Conservation (phyloP, 2,888 invertebrate genomes). For the Lordiphosa andalusiaca region DNA sequence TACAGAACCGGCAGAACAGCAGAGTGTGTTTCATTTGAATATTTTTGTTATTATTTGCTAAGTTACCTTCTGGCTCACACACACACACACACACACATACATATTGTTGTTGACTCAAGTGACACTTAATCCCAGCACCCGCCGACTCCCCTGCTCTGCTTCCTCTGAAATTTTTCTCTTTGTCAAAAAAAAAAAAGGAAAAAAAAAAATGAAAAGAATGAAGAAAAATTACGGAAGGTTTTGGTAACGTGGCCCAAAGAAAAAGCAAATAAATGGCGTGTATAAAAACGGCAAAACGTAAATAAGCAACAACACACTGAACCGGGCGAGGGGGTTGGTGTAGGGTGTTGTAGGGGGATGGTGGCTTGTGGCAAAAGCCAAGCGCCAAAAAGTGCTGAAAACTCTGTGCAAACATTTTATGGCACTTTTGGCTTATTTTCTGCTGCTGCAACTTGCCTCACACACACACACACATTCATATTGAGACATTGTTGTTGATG, state of each 20-base stretch:
- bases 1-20: no score
- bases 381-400: slow-evolving; percentile 45
- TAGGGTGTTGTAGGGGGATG: neutral
- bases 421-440: slow-evolving; percentile 71
- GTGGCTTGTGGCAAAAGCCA: slow-evolving; percentile 25
- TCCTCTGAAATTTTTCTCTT: neutral
- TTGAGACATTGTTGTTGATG: slow-evolving; percentile 21
- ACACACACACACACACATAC: no score
- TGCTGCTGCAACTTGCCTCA: slow-evolving; percentile 36
- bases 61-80: no score
- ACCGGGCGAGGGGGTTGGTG: no score
- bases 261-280: slow-evolving; percentile 63
- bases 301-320: slow-evolving; percentile 52
- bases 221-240: slow-evolving; percentile 27
- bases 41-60: no score
- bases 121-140: slow-evolving; percentile 7
- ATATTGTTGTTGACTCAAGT: neutral
- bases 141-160: neutral
- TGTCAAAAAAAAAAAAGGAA: slow-evolving; percentile 13
- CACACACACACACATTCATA: slow-evolving; percentile 34
- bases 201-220: slow-evolving; percentile 4
- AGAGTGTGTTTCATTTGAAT: neutral
- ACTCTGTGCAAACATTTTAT: slow-evolving; percentile 69
- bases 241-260: slow-evolving; percentile 18
- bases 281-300: slow-evolving; percentile 61